Conservation (phyloP, 1,140 invertebrate species). For the Papilio xuthus region DNA sequence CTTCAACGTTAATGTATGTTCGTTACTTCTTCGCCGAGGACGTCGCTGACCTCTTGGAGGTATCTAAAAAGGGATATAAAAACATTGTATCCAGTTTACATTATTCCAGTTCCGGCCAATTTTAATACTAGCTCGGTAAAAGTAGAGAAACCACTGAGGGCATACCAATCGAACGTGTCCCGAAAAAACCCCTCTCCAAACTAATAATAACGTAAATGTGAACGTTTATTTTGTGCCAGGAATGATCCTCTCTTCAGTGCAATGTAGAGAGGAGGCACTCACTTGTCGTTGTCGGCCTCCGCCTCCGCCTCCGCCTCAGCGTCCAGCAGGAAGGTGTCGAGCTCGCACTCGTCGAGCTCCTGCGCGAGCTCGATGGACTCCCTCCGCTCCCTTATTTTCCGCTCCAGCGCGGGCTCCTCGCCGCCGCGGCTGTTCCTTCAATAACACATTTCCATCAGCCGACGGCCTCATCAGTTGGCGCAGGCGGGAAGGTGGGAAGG, state of each 20-base stretch:
- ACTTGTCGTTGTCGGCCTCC: not conserved
- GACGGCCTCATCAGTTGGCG: too few relatives aligned
- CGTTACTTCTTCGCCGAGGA: not conserved
- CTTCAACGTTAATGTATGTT: not conserved
- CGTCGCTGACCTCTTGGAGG: not conserved
- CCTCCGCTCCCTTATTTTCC: not conserved
- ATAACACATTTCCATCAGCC: too few relatives aligned
- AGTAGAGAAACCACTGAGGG: too few relatives aligned
- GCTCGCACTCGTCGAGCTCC: not conserved
- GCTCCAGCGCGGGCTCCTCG: not conserved
- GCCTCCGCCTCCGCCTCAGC: not conserved
- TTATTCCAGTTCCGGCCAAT: too few relatives aligned
- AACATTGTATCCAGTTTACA: not conserved
- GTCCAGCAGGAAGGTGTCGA: conserved; percentile 12
- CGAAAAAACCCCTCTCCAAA: too few relatives aligned
- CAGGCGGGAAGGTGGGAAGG: too few relatives aligned
- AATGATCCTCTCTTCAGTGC: too few relatives aligned
- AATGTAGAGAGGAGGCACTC: not conserved
- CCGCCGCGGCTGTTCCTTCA: not conserved
- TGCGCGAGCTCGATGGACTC: not conserved
- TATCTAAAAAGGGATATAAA: not conserved
- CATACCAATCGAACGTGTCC: too few relatives aligned
- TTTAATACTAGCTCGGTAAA: too few relatives aligned
- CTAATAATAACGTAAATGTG: too few relatives aligned
- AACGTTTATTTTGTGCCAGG: too few relatives aligned